Base-by-base conservation (phyloP, 2,888 invertebrate genomes). In the Leptura quadrifasciata region DNA sequence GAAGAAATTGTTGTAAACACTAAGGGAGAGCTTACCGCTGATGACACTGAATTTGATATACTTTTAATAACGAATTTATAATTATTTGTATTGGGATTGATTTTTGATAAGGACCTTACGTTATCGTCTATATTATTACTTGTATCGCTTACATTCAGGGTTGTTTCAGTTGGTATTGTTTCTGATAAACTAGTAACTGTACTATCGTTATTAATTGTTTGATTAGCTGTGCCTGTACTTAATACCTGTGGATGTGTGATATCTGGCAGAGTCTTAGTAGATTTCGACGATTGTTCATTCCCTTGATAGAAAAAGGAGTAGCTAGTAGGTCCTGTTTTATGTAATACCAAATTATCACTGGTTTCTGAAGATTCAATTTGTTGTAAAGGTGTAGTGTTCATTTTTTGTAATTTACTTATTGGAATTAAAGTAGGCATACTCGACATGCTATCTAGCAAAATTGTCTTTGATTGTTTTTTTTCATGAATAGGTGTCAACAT, bases 381-480 rank as follows among this genome's bases (percentile, higher is more conserved):
- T 24, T 8, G 12, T n/a, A n/a, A 6, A 3, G 47, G n/a, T 9
- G 8, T 0, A 15, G 1, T n/a, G 15, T 0, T 9, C 4, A 3
- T n/a, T 6, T 21, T 15, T 54, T 60, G 57, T 9, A 18, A 18
- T 18, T 65, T 65, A 20, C n/a, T 64, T 20, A 47, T 9, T 21
- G 21, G 47, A 3, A 21, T 47, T 35, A 21, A 10, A 6, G 4
- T n/a, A 17, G 61, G 31, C 2, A 35, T 17, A 35, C 0, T n/a
- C 0, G 17, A 8, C 6, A 47, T 2, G 10, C 18, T 5, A 17
- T 21, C 0, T 24, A 65, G 27, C 9, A 76, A 68, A 52, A 80
- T 80, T 8, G 76, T 75, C 72, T 80, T 77, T 1, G 78, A 70
- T 18, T 35, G 58, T 69, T 78, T 78, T 69, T 78, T 78, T 18